These are phyloP conservation scores for Artibeus jamaicensis DNA, from an alignment of 2,797 vertebrate genomes.

Conservation along the genomic window DNA sequence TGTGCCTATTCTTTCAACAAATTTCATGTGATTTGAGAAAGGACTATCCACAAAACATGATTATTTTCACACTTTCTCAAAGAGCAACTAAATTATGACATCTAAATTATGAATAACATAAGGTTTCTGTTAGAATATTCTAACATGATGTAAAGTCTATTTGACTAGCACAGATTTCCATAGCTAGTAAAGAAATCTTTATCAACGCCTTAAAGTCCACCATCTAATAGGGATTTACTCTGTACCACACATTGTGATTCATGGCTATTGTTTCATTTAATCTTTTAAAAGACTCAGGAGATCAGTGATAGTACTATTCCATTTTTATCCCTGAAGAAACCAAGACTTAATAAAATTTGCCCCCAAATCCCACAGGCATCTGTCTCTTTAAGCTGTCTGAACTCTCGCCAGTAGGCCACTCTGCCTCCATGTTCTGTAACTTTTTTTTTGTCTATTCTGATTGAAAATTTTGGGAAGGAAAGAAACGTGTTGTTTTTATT, in stretches of 20 bases:
- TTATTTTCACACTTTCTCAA: not conserved
- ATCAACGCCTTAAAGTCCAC: not conserved
- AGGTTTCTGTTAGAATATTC: not conserved
- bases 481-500: not conserved
- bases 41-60: not conserved
- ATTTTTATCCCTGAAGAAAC: not conserved
- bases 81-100: not conserved
- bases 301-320: not conserved
- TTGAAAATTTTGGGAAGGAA: not conserved
- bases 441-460: not conserved
- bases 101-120: not conserved
- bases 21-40: not conserved
- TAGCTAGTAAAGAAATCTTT: not conserved
- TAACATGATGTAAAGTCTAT: not conserved
- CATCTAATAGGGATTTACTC: not conserved
- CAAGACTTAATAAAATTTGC: not conserved
- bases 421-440: not conserved
- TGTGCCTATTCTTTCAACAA: not conserved
- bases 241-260: not conserved
- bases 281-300: not conserved
- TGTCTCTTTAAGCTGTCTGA: not conserved
- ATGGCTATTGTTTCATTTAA: not conserved
- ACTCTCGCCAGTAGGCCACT: not conserved
- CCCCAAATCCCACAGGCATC: not conserved
- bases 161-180: not conserved